A percentile compares a stretch with the other conserved stretches of the same genome.
phyloP scores from a whole-genome alignment of 2,113 vertebrate genomes.

The Lanius ludovicianus region DNA sequence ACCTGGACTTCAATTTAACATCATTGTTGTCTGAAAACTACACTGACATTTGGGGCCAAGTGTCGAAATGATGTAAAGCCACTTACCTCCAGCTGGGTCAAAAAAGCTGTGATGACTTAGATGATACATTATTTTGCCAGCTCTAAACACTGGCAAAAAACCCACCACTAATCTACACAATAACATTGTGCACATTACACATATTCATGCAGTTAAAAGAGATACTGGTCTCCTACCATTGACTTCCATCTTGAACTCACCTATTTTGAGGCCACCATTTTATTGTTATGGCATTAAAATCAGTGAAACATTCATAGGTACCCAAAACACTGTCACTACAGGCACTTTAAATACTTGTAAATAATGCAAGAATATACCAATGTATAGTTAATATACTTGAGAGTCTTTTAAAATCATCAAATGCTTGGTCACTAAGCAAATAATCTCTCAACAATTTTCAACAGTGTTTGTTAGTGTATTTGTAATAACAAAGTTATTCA shows the following conservation, averaged over 20 bases:
- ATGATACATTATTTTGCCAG: not conserved
- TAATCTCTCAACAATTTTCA: not conserved
- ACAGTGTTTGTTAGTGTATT: not conserved
- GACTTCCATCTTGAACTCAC: not conserved
- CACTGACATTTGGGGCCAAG: not conserved
- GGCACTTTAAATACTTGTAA: not conserved
- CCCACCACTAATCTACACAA: not conserved
- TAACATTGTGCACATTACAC: not conserved
- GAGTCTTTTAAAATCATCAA: not conserved
- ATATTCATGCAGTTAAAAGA: not conserved
- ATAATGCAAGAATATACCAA: not conserved
- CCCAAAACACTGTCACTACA: not conserved
- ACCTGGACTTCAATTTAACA: slow-evolving; percentile 1
- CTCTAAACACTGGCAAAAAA: not conserved
- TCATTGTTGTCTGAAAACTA: not conserved
- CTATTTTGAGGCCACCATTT: not conserved
- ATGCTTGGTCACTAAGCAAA: not conserved
- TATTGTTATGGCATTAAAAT: not conserved
- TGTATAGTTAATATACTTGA: not conserved
- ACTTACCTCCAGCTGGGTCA: not conserved
- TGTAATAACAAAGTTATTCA: not conserved
- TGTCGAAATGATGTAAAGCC: not conserved
- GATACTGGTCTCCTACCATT: not conserved
- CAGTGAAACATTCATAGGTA: not conserved
- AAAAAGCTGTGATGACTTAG: not conserved